Conservation (phyloP, 2,888 invertebrate species). For the Galerucella pusilla region DNA sequence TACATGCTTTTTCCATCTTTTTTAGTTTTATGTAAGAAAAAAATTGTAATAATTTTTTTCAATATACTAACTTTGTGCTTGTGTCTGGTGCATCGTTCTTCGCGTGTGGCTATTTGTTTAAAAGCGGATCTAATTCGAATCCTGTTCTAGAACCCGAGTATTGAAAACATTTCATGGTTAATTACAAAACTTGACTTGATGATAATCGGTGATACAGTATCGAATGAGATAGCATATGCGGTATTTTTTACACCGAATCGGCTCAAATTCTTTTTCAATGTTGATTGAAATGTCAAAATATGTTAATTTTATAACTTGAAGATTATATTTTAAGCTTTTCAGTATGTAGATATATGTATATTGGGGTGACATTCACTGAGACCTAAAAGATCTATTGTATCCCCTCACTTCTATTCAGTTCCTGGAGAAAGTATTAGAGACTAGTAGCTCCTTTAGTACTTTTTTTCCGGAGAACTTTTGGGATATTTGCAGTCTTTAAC, state of each 20-base stretch:
- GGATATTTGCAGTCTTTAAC: too few species aligned
- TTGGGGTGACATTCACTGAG: neutral
- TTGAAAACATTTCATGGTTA: neutral
- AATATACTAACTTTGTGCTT: neutral
- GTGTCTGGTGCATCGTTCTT: too few species aligned
- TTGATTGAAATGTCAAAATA: neutral
- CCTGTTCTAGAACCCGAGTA: neutral
- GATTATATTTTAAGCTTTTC: neutral
- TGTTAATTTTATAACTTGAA: too few species aligned
- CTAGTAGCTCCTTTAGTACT: too few species aligned
- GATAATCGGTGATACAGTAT: neutral
- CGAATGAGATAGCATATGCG: neutral
- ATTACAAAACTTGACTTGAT: neutral
- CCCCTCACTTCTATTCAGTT: too few species aligned
- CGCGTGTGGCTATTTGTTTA: neutral
- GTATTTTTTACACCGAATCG: neutral
- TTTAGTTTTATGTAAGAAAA: too few species aligned
- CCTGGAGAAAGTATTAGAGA: too few species aligned
- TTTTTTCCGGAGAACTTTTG: too few species aligned
- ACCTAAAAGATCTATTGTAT: too few species aligned
- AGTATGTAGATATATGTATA: neutral
- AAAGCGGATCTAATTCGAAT: conserved; percentile 3
- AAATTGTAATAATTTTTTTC: too few species aligned
- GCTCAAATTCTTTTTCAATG: neutral
- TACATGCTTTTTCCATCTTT: too few species aligned